These are phyloP conservation scores for Rhinogobius similis DNA, from an alignment of 2,113 vertebrate genomes.

Conservation along the genomic window DNA sequence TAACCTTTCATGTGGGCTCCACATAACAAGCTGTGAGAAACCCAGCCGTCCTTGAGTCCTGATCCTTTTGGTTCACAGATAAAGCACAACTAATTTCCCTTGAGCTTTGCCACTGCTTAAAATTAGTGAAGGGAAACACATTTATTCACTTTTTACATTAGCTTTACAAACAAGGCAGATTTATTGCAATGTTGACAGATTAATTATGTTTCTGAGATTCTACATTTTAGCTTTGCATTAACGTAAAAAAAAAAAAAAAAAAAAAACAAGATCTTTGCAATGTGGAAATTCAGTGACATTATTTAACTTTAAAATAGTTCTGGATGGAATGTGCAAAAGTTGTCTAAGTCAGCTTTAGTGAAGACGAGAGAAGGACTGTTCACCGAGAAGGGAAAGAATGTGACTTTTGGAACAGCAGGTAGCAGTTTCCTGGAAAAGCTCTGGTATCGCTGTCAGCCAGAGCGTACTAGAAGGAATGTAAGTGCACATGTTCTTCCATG, in stretches of 20 bases:
- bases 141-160: background rate
- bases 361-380: conserved; percentile 34
- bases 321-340: conserved; percentile 18
- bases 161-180: background rate
- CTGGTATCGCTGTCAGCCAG: conserved; percentile 1
- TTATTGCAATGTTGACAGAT: background rate
- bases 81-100: background rate
- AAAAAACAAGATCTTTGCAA: background rate
- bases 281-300: background rate
- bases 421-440: conserved; percentile 45
- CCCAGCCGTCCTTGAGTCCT: background rate
- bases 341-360: conserved; percentile 1
- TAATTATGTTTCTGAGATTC: background rate
- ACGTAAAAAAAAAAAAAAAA: background rate
- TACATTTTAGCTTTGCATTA: background rate
- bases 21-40: background rate
- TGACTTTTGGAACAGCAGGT: conserved; percentile 38
- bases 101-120: background rate
- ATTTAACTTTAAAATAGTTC: conserved; percentile 1
- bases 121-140: background rate
- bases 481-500: conserved; percentile 35
- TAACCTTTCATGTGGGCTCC: background rate
- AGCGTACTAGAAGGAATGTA: conserved; percentile 24
- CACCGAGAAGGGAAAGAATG: conserved; percentile 38
- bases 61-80: background rate